phyloP scores from a whole-genome alignment of 2,888 invertebrate species.

The Calephelis perditalis region DNA sequence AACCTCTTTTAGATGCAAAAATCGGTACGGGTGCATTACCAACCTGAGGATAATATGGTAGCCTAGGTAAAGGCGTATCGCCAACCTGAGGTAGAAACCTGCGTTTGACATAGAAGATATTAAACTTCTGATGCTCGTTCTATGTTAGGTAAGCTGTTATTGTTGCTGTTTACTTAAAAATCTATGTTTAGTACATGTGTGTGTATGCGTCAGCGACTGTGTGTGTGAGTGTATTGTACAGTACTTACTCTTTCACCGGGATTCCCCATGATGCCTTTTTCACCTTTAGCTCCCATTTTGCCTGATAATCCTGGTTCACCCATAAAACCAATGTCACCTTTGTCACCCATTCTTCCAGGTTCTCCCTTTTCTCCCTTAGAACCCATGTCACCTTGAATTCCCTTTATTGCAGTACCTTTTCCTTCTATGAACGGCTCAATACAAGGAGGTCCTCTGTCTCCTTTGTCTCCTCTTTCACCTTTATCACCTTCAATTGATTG shows the following conservation, averaged over 20 bases:
- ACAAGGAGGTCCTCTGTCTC: conserved; percentile 59
- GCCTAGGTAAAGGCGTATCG: too few species aligned
- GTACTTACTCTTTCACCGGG: conserved; percentile 85
- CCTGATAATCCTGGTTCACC: conserved; percentile 86
- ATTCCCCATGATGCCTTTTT: conserved; percentile 91
- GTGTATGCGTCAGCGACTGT: too few species aligned
- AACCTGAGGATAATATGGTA: too few species aligned
- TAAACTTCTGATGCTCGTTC: too few species aligned
- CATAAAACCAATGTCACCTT: conserved; percentile 83
- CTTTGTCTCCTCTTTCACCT: conserved; percentile 79
- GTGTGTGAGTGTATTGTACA: too few species aligned
- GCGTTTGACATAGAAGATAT: too few species aligned
- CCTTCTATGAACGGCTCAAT: conserved; percentile 49
- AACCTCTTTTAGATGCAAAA: too few species aligned
- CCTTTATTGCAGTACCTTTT: conserved; percentile 54
- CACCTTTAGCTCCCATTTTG: conserved; percentile 84
- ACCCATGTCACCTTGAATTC: conserved; percentile 72
- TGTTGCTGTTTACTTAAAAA: too few species aligned
- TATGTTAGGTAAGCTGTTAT: too few species aligned
- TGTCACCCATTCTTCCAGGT: conserved; percentile 79
- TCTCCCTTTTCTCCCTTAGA: conserved; percentile 80
- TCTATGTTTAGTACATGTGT: too few species aligned
- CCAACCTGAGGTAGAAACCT: too few species aligned
- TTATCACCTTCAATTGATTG: conserved; percentile 72
- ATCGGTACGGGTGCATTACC: too few species aligned